Conservation (phyloP, 1,140 invertebrate genomes). For the Hyposmocoma kahamanoa region DNA sequence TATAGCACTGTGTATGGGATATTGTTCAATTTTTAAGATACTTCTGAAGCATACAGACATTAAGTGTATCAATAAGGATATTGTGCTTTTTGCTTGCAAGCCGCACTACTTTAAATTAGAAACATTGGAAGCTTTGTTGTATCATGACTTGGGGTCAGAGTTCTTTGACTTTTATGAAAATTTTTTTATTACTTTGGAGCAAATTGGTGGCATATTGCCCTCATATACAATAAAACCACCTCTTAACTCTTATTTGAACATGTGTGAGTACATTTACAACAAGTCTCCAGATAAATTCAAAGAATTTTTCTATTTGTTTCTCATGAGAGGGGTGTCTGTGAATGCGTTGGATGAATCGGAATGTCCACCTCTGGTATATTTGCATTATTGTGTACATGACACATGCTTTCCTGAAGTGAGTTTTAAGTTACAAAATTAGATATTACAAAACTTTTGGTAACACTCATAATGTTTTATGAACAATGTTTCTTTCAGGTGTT, state of each 20-base stretch:
- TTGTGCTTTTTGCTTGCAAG: slow-evolving; percentile 58
- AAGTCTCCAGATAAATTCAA: slow-evolving; percentile 46
- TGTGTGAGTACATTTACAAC: slow-evolving; percentile 66
- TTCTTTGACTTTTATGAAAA: slow-evolving; percentile 54
- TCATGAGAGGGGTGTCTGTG: slow-evolving; percentile 52
- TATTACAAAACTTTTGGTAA: not conserved
- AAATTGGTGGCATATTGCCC: slow-evolving; percentile 40
- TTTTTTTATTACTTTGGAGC: slow-evolving; percentile 45
- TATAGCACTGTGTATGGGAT: slow-evolving; percentile 42
- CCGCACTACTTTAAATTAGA: slow-evolving; percentile 63
- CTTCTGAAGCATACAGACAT: slow-evolving; percentile 45
- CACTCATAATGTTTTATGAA: slow-evolving; percentile 1
- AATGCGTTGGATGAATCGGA: slow-evolving; percentile 51
- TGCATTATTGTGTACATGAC: slow-evolving; percentile 51
- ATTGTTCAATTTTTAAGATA: slow-evolving; percentile 41
- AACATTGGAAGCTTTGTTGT: slow-evolving; percentile 49
- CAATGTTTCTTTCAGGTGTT: slow-evolving; percentile 52
- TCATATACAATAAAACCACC: slow-evolving; percentile 49
- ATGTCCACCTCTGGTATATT: slow-evolving; percentile 67
- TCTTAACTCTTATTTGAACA: slow-evolving; percentile 56
- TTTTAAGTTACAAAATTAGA: no score
- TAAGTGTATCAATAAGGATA: slow-evolving; percentile 44
- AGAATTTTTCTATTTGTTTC: slow-evolving; percentile 57
- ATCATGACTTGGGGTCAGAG: slow-evolving; percentile 52
- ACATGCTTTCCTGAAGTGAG: slow-evolving; percentile 53